Percentiles rank a stretch among this genome's conserved stretches.
These are phyloP conservation scores for Sicus ferrugineus DNA, from an alignment of 2,888 invertebrate genomes.

Conservation along the genomic window DNA sequence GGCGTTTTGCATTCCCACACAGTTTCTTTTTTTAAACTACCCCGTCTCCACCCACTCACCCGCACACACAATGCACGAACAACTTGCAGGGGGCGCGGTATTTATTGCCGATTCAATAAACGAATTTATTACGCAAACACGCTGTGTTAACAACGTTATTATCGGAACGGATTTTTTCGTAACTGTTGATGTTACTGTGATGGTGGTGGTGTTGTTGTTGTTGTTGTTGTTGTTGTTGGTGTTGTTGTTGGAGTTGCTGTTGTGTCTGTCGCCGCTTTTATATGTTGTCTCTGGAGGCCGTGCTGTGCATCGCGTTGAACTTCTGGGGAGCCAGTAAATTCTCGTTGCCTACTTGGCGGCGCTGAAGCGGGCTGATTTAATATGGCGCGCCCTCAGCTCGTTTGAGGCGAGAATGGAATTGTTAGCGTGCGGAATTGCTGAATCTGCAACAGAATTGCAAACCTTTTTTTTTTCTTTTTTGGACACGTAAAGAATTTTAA, in stretches of 20 bases:
- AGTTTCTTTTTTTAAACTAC: constrained; percentile 8
- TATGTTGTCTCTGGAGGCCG: background rate
- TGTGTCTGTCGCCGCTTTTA: background rate
- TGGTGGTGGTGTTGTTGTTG: background rate
- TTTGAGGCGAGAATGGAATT: too few relatives aligned
- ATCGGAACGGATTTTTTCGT: constrained; percentile 43
- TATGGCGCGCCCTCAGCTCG: constrained; percentile 6
- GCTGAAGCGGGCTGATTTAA: background rate
- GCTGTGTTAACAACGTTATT: constrained; percentile 58
- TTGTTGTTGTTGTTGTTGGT: background rate
- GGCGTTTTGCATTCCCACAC: background rate
- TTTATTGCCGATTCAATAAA: constrained; percentile 60
- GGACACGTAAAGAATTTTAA: background rate
- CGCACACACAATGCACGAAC: background rate
- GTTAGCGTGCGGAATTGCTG: background rate
- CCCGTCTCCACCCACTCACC: constrained; percentile 16
- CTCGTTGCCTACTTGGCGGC: constrained; percentile 20
- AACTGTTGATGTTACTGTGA: background rate
- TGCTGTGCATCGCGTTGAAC: background rate
- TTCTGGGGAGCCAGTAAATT: background rate
- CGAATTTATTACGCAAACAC: constrained; percentile 59
- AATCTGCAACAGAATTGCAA: constrained; percentile 1
- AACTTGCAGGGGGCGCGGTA: constrained; percentile 36
- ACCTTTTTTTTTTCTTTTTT: too few relatives aligned
- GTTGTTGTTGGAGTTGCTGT: background rate